Conservation (phyloP, 2,888 invertebrate species). For the Miltochrista miniata region DNA sequence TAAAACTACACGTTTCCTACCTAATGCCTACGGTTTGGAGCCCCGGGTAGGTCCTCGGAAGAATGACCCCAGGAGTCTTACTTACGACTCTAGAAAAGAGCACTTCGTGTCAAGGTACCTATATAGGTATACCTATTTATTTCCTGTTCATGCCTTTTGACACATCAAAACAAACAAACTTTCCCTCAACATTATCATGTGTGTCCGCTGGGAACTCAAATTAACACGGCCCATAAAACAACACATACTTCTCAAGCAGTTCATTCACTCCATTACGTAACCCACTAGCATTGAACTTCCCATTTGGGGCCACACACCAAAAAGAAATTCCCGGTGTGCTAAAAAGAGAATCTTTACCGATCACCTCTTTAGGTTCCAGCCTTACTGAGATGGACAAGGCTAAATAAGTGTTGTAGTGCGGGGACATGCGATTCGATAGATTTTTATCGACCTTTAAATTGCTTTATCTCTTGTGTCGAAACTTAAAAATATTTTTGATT, state of each 20-base stretch:
- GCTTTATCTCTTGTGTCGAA: background rate
- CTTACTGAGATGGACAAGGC: slow-evolving; percentile 57
- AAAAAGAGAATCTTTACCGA: slow-evolving; percentile 65
- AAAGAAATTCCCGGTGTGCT: slow-evolving; percentile 60
- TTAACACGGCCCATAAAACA: slow-evolving; percentile 31
- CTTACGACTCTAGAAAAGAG: too few species aligned
- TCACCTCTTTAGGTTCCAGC: slow-evolving; percentile 58
- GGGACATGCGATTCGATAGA: slow-evolving; percentile 8
- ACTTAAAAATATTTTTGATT: too few species aligned
- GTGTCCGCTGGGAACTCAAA: slow-evolving; percentile 12
- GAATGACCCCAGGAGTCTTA: too few species aligned
- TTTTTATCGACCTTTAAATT: background rate
- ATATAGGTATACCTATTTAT: too few species aligned
- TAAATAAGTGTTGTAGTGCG: slow-evolving; percentile 57
- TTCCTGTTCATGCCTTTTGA: background rate
- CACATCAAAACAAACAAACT: slow-evolving; percentile 25
- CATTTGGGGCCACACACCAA: slow-evolving; percentile 59
- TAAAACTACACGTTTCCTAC: too few species aligned
- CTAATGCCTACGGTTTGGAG: too few species aligned
- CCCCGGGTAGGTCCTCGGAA: too few species aligned
- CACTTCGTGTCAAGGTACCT: too few species aligned
- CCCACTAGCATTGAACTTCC: slow-evolving; percentile 41
- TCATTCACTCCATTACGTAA: slow-evolving; percentile 57
- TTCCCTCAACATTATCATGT: slow-evolving; percentile 12
- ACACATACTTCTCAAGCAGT: slow-evolving; percentile 43